A percentile compares a stretch with the other conserved stretches of the same genome.
Evolutionary conservation across 1,140 invertebrate species (phyloP).

Genomic region (Nautilus pompilius): DNA sequence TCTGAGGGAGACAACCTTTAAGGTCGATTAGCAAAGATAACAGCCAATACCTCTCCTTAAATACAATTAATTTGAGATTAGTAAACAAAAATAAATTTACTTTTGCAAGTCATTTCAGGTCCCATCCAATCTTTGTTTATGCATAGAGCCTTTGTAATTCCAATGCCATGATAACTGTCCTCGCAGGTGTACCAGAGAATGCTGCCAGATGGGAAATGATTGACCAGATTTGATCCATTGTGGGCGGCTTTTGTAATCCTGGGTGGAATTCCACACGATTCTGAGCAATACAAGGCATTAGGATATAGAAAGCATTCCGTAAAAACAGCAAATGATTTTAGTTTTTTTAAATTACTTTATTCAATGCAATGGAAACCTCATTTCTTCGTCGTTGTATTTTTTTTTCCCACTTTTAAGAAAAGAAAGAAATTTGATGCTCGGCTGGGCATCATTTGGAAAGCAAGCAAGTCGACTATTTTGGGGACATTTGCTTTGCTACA

Average conservation of each 20-base stretch:
- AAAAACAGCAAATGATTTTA: too few species aligned
- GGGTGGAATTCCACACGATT: constrained; percentile 23
- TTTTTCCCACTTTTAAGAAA: too few species aligned
- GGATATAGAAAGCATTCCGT: too few species aligned
- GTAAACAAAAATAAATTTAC: constrained; percentile 62
- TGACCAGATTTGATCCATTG: constrained; percentile 12
- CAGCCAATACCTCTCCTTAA: background rate
- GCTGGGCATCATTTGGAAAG: too few species aligned
- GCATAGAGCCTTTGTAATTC: constrained; percentile 73
- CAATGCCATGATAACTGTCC: constrained; percentile 15
- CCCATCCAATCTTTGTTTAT: constrained; percentile 85
- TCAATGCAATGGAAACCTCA: too few species aligned
- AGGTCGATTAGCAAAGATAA: background rate
- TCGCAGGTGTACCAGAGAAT: constrained; percentile 27
- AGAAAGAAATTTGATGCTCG: too few species aligned
- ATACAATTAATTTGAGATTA: background rate
- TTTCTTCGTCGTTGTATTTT: too few species aligned
- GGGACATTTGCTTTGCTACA: too few species aligned
- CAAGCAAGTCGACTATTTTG: too few species aligned
- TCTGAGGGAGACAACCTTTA: background rate
- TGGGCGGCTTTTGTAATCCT: constrained; percentile 23
- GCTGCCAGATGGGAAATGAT: constrained; percentile 16
- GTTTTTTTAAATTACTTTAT: too few species aligned
- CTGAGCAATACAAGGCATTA: too few species aligned
- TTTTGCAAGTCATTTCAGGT: constrained; percentile 91